Conservation (phyloP, 2,888 invertebrate genomes). For the Ceramica pisi region DNA sequence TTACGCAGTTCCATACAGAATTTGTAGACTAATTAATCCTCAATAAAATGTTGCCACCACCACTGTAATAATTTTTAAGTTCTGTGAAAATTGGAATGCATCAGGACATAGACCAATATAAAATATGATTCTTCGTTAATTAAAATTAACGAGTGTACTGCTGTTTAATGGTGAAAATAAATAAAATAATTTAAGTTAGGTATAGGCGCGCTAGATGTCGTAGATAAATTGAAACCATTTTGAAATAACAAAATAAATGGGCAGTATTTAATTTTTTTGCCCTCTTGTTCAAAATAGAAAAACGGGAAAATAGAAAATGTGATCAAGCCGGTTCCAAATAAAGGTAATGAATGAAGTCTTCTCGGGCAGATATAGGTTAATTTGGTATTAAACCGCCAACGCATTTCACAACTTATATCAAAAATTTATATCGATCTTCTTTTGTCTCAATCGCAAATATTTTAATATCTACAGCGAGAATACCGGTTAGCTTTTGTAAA, state of each 20-base stretch:
- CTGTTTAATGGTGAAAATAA: slow-evolving; percentile 21
- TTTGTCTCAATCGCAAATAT: slow-evolving; percentile 17
- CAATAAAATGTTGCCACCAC: neutral
- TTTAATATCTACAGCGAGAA: no score
- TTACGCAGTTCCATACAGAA: neutral
- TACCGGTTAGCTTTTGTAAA: neutral
- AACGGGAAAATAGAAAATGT: slow-evolving; percentile 44
- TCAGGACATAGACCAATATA: neutral
- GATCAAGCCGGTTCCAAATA: slow-evolving; percentile 53
- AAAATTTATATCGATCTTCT: slow-evolving; percentile 32
- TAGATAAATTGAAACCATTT: slow-evolving; percentile 60
- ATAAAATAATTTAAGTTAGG: slow-evolving; percentile 41
- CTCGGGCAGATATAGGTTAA: slow-evolving; percentile 10
- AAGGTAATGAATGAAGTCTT: slow-evolving; percentile 44
- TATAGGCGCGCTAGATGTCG: slow-evolving; percentile 46
- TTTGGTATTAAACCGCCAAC: slow-evolving; percentile 41
- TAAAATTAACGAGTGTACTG: slow-evolving; percentile 24
- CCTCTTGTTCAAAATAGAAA: slow-evolving; percentile 24
- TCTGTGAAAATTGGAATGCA: slow-evolving; percentile 10
- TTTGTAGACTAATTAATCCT: neutral
- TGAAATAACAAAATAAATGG: slow-evolving; percentile 57
- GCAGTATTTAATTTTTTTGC: slow-evolving; percentile 31
- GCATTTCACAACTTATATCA: slow-evolving; percentile 32
- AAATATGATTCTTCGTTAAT: slow-evolving; percentile 10
- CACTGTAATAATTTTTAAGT: neutral